Evolutionary conservation across 2,797 vertebrate genomes (phyloP), one percentile per base, ranked within the genome.

Genomic region (Amazona ochrocephala): DNA sequence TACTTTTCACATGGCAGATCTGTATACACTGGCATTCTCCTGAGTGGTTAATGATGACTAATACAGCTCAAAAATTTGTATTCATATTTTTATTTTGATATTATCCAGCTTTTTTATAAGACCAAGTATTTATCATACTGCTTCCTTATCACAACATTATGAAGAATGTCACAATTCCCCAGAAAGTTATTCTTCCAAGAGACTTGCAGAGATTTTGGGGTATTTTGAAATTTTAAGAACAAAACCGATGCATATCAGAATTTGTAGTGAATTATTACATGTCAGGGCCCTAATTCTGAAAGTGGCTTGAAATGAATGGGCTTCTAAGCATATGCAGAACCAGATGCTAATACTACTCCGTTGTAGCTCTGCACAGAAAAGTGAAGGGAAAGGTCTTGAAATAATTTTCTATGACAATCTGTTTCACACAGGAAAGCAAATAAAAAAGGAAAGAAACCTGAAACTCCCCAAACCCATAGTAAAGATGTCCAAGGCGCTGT

Each of bases 21-120:
- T 93, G 82, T 95, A 87, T 89, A 95, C 51, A 48, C 50, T 97
- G 95, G 95, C 82, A 93, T 97, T 97, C 93, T 96, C 94, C 84
- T 95, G 83, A 87, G 74, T 93, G 78, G 92, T 91, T 96, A 97
- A 93, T 95, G 95, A 94, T 89, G 58, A 76, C 83, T 81, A 86
- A 95, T 94, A 95, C 47, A 93, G 81, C 47, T 65, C 9, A 23
- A 89, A 96, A 91, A 88, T 95, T 93, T 86, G 56, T 89, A 88
- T 91, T 96, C 61, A 50, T 95, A 41, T 84, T 94, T 96, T 97
- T 95, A 94, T 96, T 96, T 96, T 9, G 24, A 89, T 90, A 65
- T 76, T 91, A 89, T 96, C 95, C 70, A 91, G 71, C 32, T 79
- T 75, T 79, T 95, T 78, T 48, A 58, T 79, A 54, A 80, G 71